phyloP scores from a whole-genome alignment of 2,113 vertebrate genomes.

The Oceanites oceanicus region DNA sequence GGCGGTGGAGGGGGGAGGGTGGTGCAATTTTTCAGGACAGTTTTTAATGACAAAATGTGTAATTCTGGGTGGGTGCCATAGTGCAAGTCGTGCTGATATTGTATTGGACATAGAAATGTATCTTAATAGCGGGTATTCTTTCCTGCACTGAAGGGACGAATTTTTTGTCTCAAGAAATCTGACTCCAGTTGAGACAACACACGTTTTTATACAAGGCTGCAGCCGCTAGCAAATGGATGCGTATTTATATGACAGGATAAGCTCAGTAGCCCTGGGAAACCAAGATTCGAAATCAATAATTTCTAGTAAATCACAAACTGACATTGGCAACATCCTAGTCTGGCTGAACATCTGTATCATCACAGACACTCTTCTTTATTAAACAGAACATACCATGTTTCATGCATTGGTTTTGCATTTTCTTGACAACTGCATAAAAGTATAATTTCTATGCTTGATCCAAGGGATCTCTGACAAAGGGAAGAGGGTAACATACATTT shows the following conservation, averaged over 20 bases:
- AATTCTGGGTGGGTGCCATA: neutral
- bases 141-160: neutral
- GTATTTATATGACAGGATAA: slow-evolving; percentile 42
- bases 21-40: neutral
- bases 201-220: slow-evolving; percentile 12
- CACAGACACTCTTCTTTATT: slow-evolving; percentile 50
- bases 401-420: slow-evolving; percentile 25
- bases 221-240: slow-evolving; percentile 43
- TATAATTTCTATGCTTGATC: slow-evolving; percentile 19
- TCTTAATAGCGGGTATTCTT: neutral
- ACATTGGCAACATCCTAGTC: slow-evolving; percentile 50
- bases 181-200: neutral
- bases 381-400: slow-evolving; percentile 14
- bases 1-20: too few species aligned
- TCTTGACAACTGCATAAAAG: slow-evolving; percentile 45
- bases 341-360: slow-evolving; percentile 64
- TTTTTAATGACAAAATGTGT: neutral
- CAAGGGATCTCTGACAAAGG: slow-evolving; percentile 18
- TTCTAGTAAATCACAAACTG: slow-evolving; percentile 69
- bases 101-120: neutral
- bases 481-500: slow-evolving; percentile 37
- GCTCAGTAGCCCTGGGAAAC: slow-evolving; percentile 70
- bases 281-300: slow-evolving; percentile 74
- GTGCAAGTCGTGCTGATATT: neutral
- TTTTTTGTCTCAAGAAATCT: slow-evolving; percentile 6